Evolutionary conservation across 2,888 invertebrate genomes (phyloP).

Genomic region (Drosophila barbarae): DNA sequence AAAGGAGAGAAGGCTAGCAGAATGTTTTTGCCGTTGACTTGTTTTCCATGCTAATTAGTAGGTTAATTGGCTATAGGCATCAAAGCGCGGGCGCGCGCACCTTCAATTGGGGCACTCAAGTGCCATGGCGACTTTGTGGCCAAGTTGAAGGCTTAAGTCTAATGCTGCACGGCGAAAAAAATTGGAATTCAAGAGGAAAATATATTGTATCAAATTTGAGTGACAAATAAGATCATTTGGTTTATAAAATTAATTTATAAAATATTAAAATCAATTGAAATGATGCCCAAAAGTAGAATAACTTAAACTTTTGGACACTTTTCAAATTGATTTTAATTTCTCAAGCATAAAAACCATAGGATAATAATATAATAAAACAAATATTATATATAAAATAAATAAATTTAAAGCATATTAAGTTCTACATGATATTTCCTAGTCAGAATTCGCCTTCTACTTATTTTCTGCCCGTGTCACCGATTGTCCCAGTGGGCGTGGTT

Average conservation of each 20-base stretch:
- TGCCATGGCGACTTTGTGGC: constrained; percentile 36
- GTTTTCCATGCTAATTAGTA: constrained; percentile 71
- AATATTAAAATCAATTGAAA: too few species aligned
- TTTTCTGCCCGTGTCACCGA: constrained; percentile 12
- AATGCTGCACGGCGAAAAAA: constrained; percentile 19
- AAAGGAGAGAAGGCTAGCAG: not conserved
- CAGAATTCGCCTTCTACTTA: not conserved
- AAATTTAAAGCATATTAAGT: not conserved
- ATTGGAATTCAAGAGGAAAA: too few species aligned
- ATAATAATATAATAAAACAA: too few species aligned
- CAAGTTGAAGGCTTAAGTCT: constrained; percentile 47
- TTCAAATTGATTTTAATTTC: not conserved
- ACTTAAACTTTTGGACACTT: too few species aligned
- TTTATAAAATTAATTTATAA: too few species aligned
- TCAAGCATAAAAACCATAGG: too few species aligned
- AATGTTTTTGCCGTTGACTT: constrained; percentile 50
- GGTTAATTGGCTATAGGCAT: constrained; percentile 70
- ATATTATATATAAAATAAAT: not conserved
- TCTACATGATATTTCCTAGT: too few species aligned
- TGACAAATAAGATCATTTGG: too few species aligned
- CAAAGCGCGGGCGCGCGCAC: constrained; percentile 25
- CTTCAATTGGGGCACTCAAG: constrained; percentile 24
- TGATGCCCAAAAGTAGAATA: too few species aligned
- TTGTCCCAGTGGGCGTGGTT: constrained; percentile 36
- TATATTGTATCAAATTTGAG: too few species aligned